Evolutionary conservation across 2,113 vertebrate species (phyloP).

Genomic region (Alethe diademata): DNA sequence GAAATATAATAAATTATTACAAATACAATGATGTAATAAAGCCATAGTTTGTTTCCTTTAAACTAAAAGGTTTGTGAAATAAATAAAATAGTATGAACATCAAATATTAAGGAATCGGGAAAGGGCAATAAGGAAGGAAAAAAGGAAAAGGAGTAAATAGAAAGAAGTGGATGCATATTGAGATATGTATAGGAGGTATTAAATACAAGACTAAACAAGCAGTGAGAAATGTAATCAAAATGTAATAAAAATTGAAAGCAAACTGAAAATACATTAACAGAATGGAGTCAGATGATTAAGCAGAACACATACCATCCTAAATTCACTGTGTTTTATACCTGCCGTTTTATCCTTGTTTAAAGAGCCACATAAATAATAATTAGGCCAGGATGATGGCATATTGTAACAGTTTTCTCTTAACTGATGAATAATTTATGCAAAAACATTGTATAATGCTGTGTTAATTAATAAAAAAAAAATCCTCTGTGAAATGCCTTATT

Average conservation of each 20-base stretch:
- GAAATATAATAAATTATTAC: neutral
- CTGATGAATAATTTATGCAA: slow-evolving; percentile 62
- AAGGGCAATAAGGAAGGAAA: no score
- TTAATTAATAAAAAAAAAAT: slow-evolving; percentile 43
- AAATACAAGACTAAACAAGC: neutral
- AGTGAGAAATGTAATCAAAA: neutral
- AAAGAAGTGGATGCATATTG: neutral
- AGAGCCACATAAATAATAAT: neutral
- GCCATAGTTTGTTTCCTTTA: neutral
- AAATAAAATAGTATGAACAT: neutral
- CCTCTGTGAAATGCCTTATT: slow-evolving; percentile 7
- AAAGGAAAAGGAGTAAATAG: neutral
- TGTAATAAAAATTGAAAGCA: neutral
- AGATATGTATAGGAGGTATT: neutral
- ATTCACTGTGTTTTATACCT: neutral
- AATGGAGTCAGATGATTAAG: neutral
- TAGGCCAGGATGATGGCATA: neutral
- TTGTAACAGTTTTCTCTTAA: slow-evolving; percentile 41
- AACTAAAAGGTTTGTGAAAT: neutral
- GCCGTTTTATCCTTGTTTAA: neutral
- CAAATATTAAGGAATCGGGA: neutral
- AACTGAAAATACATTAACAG: neutral
- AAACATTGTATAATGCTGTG: slow-evolving; percentile 1
- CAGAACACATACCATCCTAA: neutral
- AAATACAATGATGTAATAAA: neutral